These are phyloP conservation scores for Zingel zingel DNA, from an alignment of 2,113 vertebrate species.

Conservation along the genomic window DNA sequence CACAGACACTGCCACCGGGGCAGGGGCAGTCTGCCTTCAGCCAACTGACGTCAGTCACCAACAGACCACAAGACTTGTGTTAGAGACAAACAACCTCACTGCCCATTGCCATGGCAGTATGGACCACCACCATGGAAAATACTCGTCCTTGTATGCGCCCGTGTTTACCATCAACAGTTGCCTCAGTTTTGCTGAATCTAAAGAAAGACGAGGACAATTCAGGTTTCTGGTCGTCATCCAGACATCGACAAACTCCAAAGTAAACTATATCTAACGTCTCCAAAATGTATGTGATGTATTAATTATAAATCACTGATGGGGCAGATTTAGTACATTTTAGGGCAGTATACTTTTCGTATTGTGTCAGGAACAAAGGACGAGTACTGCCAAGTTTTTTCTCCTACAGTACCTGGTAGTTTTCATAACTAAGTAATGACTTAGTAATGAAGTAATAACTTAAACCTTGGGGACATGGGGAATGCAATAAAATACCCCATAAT, in stretches of 20 bases:
- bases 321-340: neutral
- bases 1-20: slow-evolving; percentile 30
- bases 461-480: neutral
- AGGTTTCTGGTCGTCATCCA: slow-evolving; percentile 46
- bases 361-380: slow-evolving; percentile 14
- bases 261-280: neutral
- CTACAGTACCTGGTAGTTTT: neutral
- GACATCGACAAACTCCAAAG: slow-evolving; percentile 5
- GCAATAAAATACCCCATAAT: neutral
- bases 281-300: neutral
- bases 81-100: slow-evolving; percentile 68
- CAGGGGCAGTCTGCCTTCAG: slow-evolving; percentile 27
- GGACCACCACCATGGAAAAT: slow-evolving; percentile 75
- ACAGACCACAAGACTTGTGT: slow-evolving; percentile 63
- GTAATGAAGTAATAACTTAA: neutral
- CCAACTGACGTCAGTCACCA: slow-evolving; percentile 74
- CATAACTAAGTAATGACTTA: slow-evolving; percentile 4
- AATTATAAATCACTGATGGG: neutral
- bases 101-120: slow-evolving; percentile 59
- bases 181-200: slow-evolving; percentile 59
- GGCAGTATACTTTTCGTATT: neutral
- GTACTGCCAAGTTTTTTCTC: neutral
- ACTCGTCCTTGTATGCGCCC: slow-evolving; percentile 36
- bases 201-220: slow-evolving; percentile 34
- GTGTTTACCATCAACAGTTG: slow-evolving; percentile 74